These are phyloP conservation scores for Triplophysa yarkandensis DNA, from an alignment of 2,797 vertebrate species.

Conservation along the genomic window DNA sequence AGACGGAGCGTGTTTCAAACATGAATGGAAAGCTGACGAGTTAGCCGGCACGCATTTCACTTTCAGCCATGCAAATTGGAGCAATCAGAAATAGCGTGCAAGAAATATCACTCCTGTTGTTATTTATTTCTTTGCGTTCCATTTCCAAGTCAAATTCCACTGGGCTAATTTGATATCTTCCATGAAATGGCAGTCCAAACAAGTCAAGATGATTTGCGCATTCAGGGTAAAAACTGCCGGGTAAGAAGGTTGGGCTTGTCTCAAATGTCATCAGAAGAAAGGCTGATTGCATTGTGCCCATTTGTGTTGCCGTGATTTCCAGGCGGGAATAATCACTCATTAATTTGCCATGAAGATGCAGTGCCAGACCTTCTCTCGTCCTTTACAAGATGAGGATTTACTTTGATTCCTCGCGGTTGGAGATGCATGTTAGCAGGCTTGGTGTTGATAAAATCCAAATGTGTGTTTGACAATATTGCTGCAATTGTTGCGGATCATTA, in stretches of 20 bases:
- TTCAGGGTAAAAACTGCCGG: slow-evolving; percentile 72
- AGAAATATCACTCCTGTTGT: slow-evolving; percentile 70
- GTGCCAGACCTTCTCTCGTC: neutral
- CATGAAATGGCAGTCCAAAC: slow-evolving; percentile 68
- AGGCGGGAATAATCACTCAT: slow-evolving; percentile 66
- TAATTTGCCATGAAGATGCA: slow-evolving; percentile 56
- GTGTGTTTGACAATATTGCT: no score
- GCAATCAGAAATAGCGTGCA: slow-evolving; percentile 72
- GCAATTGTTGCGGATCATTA: neutral
- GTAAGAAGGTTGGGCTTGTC: slow-evolving; percentile 69
- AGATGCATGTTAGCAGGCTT: no score
- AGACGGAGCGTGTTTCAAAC: slow-evolving; percentile 71
- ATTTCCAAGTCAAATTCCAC: slow-evolving; percentile 73
- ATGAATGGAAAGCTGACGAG: slow-evolving; percentile 66
- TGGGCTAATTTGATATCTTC: slow-evolving; percentile 70
- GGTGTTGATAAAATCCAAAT: no score
- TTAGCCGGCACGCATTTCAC: slow-evolving; percentile 32
- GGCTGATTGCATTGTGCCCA: slow-evolving; percentile 74
- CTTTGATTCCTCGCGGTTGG: neutral
- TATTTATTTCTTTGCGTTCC: slow-evolving; percentile 69
- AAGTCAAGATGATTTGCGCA: slow-evolving; percentile 72
- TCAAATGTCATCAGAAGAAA: slow-evolving; percentile 74
- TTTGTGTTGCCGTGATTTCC: slow-evolving; percentile 67
- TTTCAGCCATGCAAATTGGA: slow-evolving; percentile 63
- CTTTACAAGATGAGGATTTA: neutral